Evolutionary conservation across 2,797 vertebrate genomes (phyloP).

Genomic region (Microtus agrestis): DNA sequence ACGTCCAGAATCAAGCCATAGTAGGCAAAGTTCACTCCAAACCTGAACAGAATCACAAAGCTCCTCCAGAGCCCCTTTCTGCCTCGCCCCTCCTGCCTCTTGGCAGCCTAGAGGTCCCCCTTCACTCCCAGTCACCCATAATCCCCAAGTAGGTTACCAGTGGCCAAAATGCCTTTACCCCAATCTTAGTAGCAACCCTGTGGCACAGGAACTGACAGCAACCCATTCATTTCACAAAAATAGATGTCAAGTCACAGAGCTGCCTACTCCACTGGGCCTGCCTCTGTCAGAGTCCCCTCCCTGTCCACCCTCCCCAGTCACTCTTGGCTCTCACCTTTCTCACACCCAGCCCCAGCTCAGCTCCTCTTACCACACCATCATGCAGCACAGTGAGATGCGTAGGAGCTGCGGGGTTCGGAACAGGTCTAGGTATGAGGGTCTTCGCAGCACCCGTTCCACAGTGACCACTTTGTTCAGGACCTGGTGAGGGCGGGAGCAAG

Average conservation of each 20-base stretch:
- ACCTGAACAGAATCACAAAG: slow-evolving; percentile 87
- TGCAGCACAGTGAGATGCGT: slow-evolving; percentile 89
- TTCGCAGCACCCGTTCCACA: slow-evolving; percentile 80
- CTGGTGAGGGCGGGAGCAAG: slow-evolving; percentile 82
- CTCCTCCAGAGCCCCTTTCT: background rate
- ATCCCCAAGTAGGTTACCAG: background rate
- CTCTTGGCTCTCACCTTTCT: background rate
- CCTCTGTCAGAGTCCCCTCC: background rate
- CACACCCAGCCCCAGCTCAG: background rate
- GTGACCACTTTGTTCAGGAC: slow-evolving; percentile 86
- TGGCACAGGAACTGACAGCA: background rate
- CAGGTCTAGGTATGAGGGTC: slow-evolving; percentile 90
- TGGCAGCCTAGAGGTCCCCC: background rate
- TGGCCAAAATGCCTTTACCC: background rate
- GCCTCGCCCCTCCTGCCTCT: background rate
- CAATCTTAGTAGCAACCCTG: background rate
- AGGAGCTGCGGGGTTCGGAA: slow-evolving; percentile 89
- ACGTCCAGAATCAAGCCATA: slow-evolving; percentile 94
- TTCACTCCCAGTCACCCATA: background rate
- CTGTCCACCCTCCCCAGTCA: background rate
- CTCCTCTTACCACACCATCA: slow-evolving; percentile 89
- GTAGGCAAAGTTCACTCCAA: slow-evolving; percentile 91
- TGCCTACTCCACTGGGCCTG: background rate
- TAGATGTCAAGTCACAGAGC: background rate
- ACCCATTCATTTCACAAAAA: background rate